Conservation (phyloP, 2,888 invertebrate species). For the Sinohyriopsis cumingii region DNA sequence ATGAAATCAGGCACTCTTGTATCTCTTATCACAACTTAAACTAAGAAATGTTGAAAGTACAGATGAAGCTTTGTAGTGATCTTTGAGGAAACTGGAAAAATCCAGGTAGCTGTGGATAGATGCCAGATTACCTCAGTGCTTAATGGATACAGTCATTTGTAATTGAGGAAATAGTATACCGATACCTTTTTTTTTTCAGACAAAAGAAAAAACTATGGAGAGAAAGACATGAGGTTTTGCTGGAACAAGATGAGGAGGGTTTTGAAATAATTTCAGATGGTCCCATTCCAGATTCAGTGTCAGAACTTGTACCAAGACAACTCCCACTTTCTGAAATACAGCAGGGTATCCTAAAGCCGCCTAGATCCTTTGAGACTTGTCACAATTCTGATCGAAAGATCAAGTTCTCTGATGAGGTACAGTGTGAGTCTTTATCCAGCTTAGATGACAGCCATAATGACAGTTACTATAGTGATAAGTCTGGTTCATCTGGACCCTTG, state of each 20-base stretch:
- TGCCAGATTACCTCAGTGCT: too few species aligned
- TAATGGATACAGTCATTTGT: too few species aligned
- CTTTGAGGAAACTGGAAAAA: too few species aligned
- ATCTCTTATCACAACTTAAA: too few species aligned
- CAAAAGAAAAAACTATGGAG: constrained; percentile 26
- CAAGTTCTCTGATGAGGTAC: constrained; percentile 31
- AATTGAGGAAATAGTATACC: too few species aligned
- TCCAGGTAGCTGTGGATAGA: too few species aligned
- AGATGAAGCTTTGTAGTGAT: too few species aligned
- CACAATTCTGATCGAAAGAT: constrained; percentile 32
- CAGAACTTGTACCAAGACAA: not conserved
- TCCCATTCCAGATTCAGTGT: not conserved
- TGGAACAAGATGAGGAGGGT: constrained; percentile 7
- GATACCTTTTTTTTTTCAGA: constrained; percentile 9
- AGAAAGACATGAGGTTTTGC: not conserved
- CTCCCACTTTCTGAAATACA: not conserved
- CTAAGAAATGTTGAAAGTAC: too few species aligned
- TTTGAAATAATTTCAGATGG: not conserved
- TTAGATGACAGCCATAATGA: not conserved
- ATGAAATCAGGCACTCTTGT: too few species aligned
- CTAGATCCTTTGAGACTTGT: constrained; percentile 48
- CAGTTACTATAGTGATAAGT: too few species aligned
- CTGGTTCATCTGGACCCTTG: too few species aligned
- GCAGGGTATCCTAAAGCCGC: constrained; percentile 49
- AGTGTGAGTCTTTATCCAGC: constrained; percentile 1